Conservation (phyloP, 2,888 invertebrate species). For the Saturnia pavonia region DNA sequence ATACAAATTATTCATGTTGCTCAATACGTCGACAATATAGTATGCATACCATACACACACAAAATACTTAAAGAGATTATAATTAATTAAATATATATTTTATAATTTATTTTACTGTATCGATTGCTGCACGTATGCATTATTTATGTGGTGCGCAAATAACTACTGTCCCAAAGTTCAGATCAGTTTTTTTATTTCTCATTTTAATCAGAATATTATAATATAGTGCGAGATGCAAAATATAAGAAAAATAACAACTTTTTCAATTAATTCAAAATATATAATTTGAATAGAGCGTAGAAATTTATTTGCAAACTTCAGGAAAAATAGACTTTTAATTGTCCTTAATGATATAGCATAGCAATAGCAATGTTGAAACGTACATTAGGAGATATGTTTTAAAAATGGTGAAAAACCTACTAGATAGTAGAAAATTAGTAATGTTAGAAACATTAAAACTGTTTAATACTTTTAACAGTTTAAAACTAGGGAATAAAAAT, state of each 20-base stretch:
- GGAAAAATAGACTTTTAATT: no score
- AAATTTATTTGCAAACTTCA: no score
- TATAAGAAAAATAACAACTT: no score
- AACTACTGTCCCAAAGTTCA: no score
- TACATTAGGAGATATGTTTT: not conserved
- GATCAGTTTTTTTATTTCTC: no score
- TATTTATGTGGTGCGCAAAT: no score
- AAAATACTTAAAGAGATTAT: not conserved
- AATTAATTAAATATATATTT: not conserved
- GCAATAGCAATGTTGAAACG: no score
- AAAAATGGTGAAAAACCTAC: not conserved
- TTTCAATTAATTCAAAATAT: no score
- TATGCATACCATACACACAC: not conserved
- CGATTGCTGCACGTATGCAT: not conserved
- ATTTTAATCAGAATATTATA: no score
- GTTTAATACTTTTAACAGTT: not conserved
- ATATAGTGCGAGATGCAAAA: no score
- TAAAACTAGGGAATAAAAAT: conserved; percentile 1
- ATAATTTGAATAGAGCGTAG: no score
- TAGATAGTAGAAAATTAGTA: not conserved
- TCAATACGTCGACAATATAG: not conserved
- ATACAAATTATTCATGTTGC: not conserved
- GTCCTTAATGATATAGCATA: no score
- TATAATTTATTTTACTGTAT: not conserved
- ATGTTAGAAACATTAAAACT: not conserved